A percentile compares a stretch with the other conserved stretches of the same genome.
Conservation (phyloP, 2,797 vertebrate genomes). For the Urophycis tenuis region DNA sequence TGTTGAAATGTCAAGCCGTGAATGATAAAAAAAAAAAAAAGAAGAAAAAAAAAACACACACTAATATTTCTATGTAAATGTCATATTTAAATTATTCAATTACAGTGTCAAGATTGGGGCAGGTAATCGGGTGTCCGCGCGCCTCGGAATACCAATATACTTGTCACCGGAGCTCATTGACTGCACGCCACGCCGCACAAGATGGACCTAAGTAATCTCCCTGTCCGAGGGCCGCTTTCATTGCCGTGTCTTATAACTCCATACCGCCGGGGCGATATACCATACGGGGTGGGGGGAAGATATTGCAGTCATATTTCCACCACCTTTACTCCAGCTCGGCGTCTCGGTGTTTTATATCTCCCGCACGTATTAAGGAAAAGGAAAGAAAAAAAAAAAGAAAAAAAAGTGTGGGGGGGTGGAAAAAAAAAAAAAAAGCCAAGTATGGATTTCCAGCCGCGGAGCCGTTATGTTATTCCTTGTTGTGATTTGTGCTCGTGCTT, state of each 20-base stretch:
- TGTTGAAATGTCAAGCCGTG: constrained; percentile 72
- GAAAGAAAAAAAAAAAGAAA: constrained; percentile 5
- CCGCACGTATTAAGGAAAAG: not conserved
- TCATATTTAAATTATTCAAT: constrained; percentile 76
- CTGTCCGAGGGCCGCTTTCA: constrained; percentile 60
- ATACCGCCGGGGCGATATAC: constrained; percentile 57
- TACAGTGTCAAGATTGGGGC: constrained; percentile 53
- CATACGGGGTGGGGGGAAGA: constrained; percentile 46
- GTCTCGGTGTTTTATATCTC: constrained; percentile 41
- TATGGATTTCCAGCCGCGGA: constrained; percentile 45
- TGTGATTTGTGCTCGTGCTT: constrained; percentile 49
- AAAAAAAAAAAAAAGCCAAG: constrained; percentile 8
- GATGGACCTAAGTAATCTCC: constrained; percentile 59
- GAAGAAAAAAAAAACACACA: constrained; percentile 13
- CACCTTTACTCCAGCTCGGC: constrained; percentile 49
- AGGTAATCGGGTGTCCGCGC: constrained; percentile 59
- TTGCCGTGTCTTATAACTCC: constrained; percentile 59
- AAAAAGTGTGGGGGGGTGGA: no score
- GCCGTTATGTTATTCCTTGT: constrained; percentile 48
- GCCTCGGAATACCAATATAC: constrained; percentile 62
- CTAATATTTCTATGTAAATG: constrained; percentile 72
- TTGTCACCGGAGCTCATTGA: constrained; percentile 38
- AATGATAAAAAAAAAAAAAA: constrained; percentile 54
- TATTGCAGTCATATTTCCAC: constrained; percentile 62
- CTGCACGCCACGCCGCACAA: constrained; percentile 44